Percentiles rank a stretch among this genome's conserved stretches.
Evolutionary conservation across 1,140 invertebrate genomes (phyloP).

Genomic region (Macrobrachium nipponense): DNA sequence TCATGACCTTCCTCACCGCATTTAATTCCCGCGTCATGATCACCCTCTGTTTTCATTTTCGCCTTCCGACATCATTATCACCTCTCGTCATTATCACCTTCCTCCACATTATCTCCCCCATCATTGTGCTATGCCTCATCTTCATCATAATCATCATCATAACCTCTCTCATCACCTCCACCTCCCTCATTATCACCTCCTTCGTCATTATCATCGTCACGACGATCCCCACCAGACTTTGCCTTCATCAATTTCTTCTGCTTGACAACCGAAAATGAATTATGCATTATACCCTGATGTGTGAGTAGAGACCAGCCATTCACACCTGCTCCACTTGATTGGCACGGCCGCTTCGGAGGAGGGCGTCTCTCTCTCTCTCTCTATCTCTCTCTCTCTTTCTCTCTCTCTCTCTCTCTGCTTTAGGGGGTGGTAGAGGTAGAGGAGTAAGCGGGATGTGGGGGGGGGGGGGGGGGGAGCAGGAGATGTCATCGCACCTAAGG

Average conservation of each 20-base stretch:
- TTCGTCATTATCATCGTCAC: no score
- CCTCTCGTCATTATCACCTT: no score
- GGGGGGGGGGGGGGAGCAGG: background rate
- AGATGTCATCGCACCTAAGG: background rate
- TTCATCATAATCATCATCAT: background rate
- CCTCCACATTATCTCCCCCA: no score
- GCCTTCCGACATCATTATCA: no score
- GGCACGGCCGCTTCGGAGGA: background rate
- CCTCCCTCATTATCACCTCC: constrained; percentile 1
- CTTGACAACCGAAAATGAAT: constrained; percentile 20
- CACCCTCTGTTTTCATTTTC: no score
- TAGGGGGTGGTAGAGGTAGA: background rate
- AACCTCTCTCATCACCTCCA: background rate
- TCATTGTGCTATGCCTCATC: no score
- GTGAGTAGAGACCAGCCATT: background rate
- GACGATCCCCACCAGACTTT: background rate
- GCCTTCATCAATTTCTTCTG: constrained; percentile 31
- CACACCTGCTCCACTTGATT: constrained; percentile 6
- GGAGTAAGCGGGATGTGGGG: background rate
- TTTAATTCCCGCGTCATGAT: no score
- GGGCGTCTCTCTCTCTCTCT: background rate
- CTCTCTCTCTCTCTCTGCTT: constrained; percentile 17
- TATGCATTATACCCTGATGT: constrained; percentile 6
- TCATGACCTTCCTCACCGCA: no score
- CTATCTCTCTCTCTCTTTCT: background rate